Base-by-base conservation (phyloP, 2,797 vertebrate genomes). In the Hyperoplus lanceolatus region DNA sequence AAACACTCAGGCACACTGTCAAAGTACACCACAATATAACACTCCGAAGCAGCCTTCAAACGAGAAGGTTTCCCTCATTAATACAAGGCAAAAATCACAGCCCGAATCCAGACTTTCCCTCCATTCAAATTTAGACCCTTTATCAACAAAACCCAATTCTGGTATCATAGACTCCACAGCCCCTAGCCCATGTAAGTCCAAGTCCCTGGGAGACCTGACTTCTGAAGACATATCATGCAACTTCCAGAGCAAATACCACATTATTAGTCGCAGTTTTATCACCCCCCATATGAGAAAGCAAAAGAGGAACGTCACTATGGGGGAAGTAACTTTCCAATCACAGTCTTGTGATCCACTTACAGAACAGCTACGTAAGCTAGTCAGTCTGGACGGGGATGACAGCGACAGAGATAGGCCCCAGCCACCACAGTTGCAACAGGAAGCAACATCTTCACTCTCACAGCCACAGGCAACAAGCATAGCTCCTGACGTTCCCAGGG, bases 141-240 rank as follows among this genome's bases (percentile, higher is more conserved):
- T 73, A 58, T 73, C 89, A 65, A 59, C 70, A 50, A 68, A 66
- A 46, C 69, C 84, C 62, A 84, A 81, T 36, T 70, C 83, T 39
- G 43, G 12, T 62, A 69, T 66, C 10, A 67, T 16, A 50, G 84
- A 90, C 42, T 63, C 90, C 51, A 73, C 85, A 62, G 58, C 56
- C 42, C 75, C 94, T 4, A 96, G 95, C 69, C 95, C 97, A 66
- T 97, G 96, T 85, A 99, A 99, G 90, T 99, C 98, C 80, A 99
- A 99, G 90, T 99, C 98, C 10, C 93, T 99, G 1, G 98, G 98
- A 43, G 98, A 99, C 90, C 90, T 99, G 84, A 99, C 98, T 0
- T 99, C 98, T 6, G 98, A 99, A 87, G 98, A 99, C 85, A 99
- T 99, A 58, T 96, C 96, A 51, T 99, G 97, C 90, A 98, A 97